These are phyloP conservation scores for Actinernus sp. DNA, from an alignment of 92 coral and sea anemone species.

Conservation along the genomic window DNA sequence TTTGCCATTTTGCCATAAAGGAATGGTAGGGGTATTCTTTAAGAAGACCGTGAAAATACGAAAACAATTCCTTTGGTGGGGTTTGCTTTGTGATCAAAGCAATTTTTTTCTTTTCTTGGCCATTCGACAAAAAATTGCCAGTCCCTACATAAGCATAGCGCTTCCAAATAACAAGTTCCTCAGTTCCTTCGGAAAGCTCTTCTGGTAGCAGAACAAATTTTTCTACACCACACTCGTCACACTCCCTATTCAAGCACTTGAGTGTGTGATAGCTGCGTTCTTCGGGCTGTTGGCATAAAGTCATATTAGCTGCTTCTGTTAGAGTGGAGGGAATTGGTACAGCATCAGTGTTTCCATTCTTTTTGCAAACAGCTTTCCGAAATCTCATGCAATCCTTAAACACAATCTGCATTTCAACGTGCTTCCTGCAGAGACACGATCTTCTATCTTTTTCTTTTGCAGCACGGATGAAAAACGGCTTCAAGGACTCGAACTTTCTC, in stretches of 20 bases:
- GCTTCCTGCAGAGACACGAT: conserved; percentile 57
- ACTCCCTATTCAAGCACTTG: conserved; percentile 52
- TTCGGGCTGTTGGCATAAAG: conserved; percentile 29
- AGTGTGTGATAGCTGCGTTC: conserved; percentile 32
- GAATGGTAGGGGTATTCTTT: conserved; percentile 49
- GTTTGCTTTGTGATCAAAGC: conserved; percentile 39
- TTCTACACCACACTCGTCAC: conserved; percentile 48
- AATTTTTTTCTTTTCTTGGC: conserved; percentile 57
- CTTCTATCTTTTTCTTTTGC: conserved; percentile 56
- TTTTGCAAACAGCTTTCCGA: conserved; percentile 18
- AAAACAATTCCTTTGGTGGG: conserved; percentile 19
- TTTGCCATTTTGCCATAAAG: conserved; percentile 64
- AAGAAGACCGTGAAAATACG: conserved; percentile 37
- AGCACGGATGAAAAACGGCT: conserved; percentile 56
- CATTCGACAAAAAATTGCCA: conserved; percentile 54
- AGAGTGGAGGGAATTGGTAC: conserved; percentile 27
- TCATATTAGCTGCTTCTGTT: conserved; percentile 40
- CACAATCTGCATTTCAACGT: conserved; percentile 49
- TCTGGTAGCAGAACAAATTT: conserved; percentile 53
- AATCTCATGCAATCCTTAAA: conserved; percentile 58
- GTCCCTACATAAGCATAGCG: conserved; percentile 42
- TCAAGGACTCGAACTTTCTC: conserved; percentile 51
- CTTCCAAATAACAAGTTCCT: conserved; percentile 25
- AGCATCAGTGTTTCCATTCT: conserved; percentile 10
- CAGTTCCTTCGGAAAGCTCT: conserved; percentile 13